Conservation (phyloP, 2,888 invertebrate species). For the Trachelus tabidus region DNA sequence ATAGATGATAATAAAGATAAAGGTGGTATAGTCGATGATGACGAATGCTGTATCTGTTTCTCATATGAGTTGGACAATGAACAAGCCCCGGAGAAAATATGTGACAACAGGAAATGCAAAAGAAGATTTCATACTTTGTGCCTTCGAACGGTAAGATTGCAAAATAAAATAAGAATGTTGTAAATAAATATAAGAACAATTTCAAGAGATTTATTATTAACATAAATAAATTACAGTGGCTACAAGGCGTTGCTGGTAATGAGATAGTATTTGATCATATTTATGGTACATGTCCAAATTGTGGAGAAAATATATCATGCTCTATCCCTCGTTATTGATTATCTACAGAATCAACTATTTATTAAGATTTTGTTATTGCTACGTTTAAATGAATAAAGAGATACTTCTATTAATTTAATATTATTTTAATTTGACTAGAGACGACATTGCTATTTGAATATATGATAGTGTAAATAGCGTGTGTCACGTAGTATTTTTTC, state of each 20-base stretch:
- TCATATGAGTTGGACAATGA: constrained; percentile 45
- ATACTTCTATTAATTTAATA: neutral
- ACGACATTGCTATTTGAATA: constrained; percentile 37
- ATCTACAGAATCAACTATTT: neutral
- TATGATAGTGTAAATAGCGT: constrained; percentile 39
- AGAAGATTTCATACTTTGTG: constrained; percentile 56
- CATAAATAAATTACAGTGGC: constrained; percentile 49
- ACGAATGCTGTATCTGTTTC: constrained; percentile 62
- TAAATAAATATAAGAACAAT: neutral
- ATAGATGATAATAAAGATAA: constrained; percentile 15
- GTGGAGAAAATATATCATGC: constrained; percentile 54
- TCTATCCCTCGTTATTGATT: constrained; percentile 15
- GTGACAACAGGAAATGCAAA: constrained; percentile 54
- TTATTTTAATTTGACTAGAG: neutral
- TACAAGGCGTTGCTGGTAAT: constrained; percentile 49
- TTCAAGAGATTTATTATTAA: neutral
- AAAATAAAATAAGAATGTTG: neutral
- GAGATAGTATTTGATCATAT: constrained; percentile 52
- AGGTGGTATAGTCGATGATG: constrained; percentile 44
- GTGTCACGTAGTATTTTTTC: constrained; percentile 34
- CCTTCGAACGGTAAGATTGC: constrained; percentile 46
- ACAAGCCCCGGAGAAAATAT: constrained; percentile 51
- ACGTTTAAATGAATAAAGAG: neutral
- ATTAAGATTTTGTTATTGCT: neutral
- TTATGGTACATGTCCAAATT: constrained; percentile 57